Percentiles rank a stretch among this genome's conserved stretches.
phyloP scores from a whole-genome alignment of 2,888 invertebrate species.

The Flexamia atlantica region DNA sequence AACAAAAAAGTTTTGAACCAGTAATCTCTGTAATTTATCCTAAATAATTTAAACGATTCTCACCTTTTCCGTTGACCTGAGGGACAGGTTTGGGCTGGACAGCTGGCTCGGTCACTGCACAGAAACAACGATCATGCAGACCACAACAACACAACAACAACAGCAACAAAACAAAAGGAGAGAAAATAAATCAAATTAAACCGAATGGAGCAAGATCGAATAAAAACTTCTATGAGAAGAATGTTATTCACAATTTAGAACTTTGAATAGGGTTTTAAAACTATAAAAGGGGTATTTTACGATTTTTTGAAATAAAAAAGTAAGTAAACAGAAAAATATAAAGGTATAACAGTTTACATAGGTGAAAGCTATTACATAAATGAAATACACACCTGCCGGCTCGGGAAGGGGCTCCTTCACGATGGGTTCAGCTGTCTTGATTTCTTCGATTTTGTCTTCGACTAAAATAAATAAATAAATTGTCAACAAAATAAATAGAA shows the following conservation, averaged over 20 bases:
- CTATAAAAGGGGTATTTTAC: too few relatives aligned
- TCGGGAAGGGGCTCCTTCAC: conserved; percentile 61
- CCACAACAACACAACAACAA: neutral
- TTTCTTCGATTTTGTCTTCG: conserved; percentile 63
- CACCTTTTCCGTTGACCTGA: conserved; percentile 55
- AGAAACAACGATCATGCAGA: conserved; percentile 71
- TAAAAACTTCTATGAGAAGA: too few relatives aligned
- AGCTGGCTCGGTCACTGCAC: conserved; percentile 64
- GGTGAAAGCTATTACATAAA: neutral
- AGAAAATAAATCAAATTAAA: too few relatives aligned
- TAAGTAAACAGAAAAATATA: too few relatives aligned
- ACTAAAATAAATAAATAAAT: conserved; percentile 72
- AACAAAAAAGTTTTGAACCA: too few relatives aligned
- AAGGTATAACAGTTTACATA: too few relatives aligned
- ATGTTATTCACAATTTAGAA: too few relatives aligned
- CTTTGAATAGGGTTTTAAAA: too few relatives aligned
- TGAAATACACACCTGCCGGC: conserved; percentile 58
- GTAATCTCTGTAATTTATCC: too few relatives aligned
- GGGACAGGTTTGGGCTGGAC: conserved; percentile 63
- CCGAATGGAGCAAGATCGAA: too few relatives aligned
- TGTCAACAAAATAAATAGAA: conserved; percentile 66
- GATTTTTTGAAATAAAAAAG: too few relatives aligned
- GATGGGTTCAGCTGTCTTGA: conserved; percentile 64
- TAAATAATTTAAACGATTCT: neutral
- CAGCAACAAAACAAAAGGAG: neutral